phyloP scores from a whole-genome alignment of 2,113 vertebrate species.

The Microtus pennsylvanicus region DNA sequence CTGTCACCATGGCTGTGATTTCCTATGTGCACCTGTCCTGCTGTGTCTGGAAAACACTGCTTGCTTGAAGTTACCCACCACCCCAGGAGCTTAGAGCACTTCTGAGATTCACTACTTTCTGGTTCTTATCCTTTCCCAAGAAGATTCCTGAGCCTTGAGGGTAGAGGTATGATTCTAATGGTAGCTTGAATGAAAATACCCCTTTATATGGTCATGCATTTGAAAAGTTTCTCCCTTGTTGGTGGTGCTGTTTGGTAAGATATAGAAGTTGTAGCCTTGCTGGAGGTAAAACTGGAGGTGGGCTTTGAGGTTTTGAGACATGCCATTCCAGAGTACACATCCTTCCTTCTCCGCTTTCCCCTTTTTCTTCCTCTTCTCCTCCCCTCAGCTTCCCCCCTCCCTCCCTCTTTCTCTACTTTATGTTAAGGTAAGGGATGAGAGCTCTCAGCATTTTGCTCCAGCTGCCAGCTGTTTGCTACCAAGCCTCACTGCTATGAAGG shows the following conservation, averaged over 20 bases:
- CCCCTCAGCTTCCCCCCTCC: neutral
- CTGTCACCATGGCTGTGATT: neutral
- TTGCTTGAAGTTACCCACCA: neutral
- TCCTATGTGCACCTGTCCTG: neutral
- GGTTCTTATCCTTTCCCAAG: neutral
- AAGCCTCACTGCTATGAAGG: neutral
- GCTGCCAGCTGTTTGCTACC: neutral
- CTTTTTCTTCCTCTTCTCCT: neutral
- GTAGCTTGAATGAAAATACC: neutral
- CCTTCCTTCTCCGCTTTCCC: neutral
- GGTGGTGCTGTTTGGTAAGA: neutral
- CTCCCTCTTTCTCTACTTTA: neutral
- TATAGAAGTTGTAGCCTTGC: neutral
- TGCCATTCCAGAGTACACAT: no score
- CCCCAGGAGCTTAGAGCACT: neutral
- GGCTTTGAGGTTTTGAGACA: neutral
- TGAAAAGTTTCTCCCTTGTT: neutral
- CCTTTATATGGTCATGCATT: neutral
- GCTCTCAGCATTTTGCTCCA: neutral
- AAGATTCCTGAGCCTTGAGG: neutral
- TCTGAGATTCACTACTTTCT: neutral
- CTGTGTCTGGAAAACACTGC: neutral
- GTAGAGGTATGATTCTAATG: neutral
- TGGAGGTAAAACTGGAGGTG: neutral
- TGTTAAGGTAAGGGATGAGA: neutral